Conservation (phyloP, 2,113 vertebrate genomes). For the Sinocyclocheilus anophthalmus region DNA sequence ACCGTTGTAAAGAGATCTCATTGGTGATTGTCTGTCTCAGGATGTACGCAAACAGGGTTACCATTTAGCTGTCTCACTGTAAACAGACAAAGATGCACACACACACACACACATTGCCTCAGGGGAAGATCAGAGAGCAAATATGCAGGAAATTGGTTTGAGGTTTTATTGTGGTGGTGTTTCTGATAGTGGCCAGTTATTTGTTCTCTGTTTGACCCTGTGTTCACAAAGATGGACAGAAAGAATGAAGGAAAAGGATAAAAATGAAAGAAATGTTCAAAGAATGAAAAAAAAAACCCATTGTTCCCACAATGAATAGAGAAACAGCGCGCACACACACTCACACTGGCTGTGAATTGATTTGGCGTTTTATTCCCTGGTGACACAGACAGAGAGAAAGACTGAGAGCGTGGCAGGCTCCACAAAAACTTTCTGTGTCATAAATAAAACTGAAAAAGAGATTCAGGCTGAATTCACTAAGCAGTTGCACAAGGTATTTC, state of each 20-base stretch:
- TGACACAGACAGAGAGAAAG: not conserved
- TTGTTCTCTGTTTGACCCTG: constrained; percentile 29
- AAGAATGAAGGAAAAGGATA: constrained; percentile 8
- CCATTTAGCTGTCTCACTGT: constrained; percentile 9
- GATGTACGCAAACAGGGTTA: not conserved
- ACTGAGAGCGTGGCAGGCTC: not conserved
- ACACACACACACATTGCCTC: not conserved
- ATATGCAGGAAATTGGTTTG: constrained; percentile 53
- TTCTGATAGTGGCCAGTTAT: constrained; percentile 34
- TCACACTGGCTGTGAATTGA: not conserved
- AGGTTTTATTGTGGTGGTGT: constrained; percentile 31
- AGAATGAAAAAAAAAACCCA: not conserved
- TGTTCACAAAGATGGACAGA: constrained; percentile 32
- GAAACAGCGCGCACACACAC: not conserved
- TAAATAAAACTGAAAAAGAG: constrained; percentile 11
- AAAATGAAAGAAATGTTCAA: constrained; percentile 34
- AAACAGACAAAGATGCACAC: constrained; percentile 5
- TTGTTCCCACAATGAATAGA: constrained; percentile 10
- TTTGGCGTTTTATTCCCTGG: constrained; percentile 11
- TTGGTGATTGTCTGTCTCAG: constrained; percentile 1
- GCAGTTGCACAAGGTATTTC: not conserved
- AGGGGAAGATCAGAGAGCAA: constrained; percentile 42
- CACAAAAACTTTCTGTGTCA: constrained; percentile 10
- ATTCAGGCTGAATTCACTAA: not conserved
- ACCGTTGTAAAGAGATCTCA: not conserved